Conservation (phyloP, 2,113 vertebrate species). For the Petrocephalus microphthalmus region DNA sequence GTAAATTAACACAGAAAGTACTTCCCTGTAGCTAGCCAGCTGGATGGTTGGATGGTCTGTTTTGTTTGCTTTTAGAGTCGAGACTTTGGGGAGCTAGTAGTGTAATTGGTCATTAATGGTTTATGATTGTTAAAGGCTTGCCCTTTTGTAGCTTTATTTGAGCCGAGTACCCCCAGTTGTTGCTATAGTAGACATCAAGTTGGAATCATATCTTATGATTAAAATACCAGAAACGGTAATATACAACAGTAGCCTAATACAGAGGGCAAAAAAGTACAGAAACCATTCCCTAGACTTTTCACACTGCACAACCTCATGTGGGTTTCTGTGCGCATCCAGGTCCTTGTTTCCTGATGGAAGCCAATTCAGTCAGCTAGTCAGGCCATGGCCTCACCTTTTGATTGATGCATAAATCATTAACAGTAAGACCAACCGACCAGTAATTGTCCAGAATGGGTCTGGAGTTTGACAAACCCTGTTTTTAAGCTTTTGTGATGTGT, state of each 20-base stretch:
- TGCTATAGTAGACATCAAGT: neutral
- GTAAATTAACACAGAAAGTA: neutral
- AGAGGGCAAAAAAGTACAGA: neutral
- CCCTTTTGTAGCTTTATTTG: neutral
- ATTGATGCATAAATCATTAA: neutral
- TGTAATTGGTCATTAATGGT: neutral
- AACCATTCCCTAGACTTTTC: neutral
- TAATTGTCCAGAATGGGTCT: neutral
- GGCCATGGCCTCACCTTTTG: neutral
- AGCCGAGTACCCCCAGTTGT: neutral
- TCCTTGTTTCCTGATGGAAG: neutral
- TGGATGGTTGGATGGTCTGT: neutral
- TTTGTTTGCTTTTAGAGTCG: neutral
- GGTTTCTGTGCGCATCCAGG: neutral
- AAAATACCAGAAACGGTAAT: neutral
- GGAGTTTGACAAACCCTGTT: neutral
- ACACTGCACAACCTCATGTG: neutral
- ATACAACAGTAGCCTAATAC: neutral
- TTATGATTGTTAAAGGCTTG: neutral
- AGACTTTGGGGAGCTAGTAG: neutral
- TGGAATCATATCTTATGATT: neutral
- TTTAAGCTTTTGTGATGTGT: neutral
- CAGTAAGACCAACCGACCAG: neutral
- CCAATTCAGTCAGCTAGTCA: neutral
- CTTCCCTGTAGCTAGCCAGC: neutral